Evolutionary conservation across 2,888 invertebrate species (phyloP), one percentile per base, ranked within the genome.

Genomic region (Polyploca ridens): DNA sequence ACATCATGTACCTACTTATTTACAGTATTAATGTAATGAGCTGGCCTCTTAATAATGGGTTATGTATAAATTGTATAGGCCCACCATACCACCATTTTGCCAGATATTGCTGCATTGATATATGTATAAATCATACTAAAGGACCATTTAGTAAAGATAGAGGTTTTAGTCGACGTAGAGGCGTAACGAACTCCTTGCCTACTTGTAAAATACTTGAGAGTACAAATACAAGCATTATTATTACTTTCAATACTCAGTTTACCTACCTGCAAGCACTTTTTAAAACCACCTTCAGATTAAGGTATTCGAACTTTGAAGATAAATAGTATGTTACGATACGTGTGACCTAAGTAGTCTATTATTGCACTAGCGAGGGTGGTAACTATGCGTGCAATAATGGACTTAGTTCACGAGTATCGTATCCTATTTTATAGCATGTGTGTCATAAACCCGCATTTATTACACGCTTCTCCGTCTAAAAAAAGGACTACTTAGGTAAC

Each of bases 91-190:
- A 75, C 65, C 62, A 73, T 68, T 73, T 74, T 67, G 66, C 74
- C 71, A 66, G 69, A 76, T 80, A 71, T 76, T 70, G 79, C 69
- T 82, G 81, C 77, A 79, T 74, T 80, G 84, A 82, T 83, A 77
- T 58, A 49, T 41, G 7, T 57, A 62, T 59, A 38, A 33, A 54
- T 74, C 72, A 71, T 54, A 78, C 78, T 85, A 83, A 85, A 88
- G 91, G 91, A 91, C 90, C 91, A 91, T 89, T 87, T 87, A 90
- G 86, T 85, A 74, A 86, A 73, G 73, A 84, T 90, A 90, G 86
- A 77, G 66, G 65, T 72, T 75, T 78, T 88, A 87, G 84, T 77
- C 73, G 68, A 76, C 73, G 79, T 87, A 89, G 84, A 76, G 72
- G 77, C 82, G 79, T 81, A 74, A 77, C 63, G 67, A 74, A 66